Evolutionary conservation across 2,888 invertebrate species (phyloP).

Genomic region (Meandrusa payeni): DNA sequence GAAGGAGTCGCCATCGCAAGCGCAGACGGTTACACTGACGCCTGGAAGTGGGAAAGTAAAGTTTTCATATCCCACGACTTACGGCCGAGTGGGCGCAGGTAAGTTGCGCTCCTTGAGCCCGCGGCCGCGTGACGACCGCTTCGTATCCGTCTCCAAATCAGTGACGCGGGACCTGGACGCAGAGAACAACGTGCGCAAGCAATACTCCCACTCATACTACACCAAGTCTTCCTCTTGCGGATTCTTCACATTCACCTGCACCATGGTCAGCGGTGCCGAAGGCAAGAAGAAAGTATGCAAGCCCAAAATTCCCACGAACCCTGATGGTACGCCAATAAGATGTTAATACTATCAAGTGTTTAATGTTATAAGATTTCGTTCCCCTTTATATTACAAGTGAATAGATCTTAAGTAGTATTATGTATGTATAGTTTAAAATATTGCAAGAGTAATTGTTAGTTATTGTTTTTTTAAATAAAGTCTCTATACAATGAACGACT

Average conservation of each 20-base stretch:
- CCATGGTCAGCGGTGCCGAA: constrained; percentile 88
- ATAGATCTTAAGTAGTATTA: constrained; percentile 8
- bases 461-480: no score
- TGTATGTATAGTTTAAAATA: no score
- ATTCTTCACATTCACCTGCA: constrained; percentile 92
- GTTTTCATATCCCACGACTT: constrained; percentile 51
- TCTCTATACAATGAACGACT: no score
- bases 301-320: constrained; percentile 88
- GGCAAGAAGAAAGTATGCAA: constrained; percentile 90
- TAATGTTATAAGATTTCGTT: no score
- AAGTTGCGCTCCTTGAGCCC: constrained; percentile 57
- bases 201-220: constrained; percentile 89
- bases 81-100: constrained; percentile 52
- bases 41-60: constrained; percentile 73
- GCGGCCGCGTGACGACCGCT: constrained; percentile 81
- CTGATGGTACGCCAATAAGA: constrained; percentile 86
- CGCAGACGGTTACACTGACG: constrained; percentile 82
- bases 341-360: constrained; percentile 52
- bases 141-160: constrained; percentile 90
- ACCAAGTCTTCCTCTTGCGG: constrained; percentile 94
- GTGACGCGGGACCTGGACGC: constrained; percentile 86
- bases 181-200: constrained; percentile 83
- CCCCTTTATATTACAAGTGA: no score
- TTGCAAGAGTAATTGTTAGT: no score
- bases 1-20: constrained; percentile 82